Percentiles rank a stretch among this genome's conserved stretches.
Evolutionary conservation across 2,888 invertebrate species (phyloP).

Genomic region (Caenorhabditis panamensis): DNA sequence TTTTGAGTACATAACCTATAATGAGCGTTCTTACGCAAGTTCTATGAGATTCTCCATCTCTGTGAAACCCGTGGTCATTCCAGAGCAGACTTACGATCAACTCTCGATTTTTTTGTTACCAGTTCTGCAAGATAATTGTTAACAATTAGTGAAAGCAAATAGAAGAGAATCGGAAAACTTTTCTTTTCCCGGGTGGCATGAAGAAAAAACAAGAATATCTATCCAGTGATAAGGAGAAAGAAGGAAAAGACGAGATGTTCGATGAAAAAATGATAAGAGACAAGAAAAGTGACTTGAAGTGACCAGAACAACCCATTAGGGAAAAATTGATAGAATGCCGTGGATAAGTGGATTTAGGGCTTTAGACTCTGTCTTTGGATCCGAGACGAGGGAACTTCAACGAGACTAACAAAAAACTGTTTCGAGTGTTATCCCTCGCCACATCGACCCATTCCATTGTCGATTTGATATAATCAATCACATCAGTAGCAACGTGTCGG

Average conservation of each 20-base stretch:
- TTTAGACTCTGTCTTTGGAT: background rate
- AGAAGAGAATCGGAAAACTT: background rate
- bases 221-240: background rate
- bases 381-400: background rate
- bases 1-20: background rate
- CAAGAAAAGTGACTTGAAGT: slow-evolving; percentile 51
- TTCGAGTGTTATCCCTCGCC: background rate
- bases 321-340: slow-evolving; percentile 19
- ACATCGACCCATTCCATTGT: background rate
- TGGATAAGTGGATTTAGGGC: slow-evolving; percentile 12
- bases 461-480: slow-evolving; percentile 7
- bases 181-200: slow-evolving; percentile 3
- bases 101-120: background rate
- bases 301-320: slow-evolving; percentile 49
- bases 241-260: slow-evolving; percentile 27
- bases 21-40: slow-evolving; percentile 24
- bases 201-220: slow-evolving; percentile 48
- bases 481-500: slow-evolving; percentile 14
- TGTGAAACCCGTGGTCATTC: slow-evolving; percentile 15
- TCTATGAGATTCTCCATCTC: slow-evolving; percentile 55
- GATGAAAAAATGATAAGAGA: slow-evolving; percentile 53
- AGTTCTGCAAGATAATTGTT: background rate
- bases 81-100: background rate
- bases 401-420: background rate
- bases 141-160: slow-evolving; percentile 3